Evolutionary conservation across 92 coral and sea anemone genomes (phyloP).

Genomic region (Montipora capitata): DNA sequence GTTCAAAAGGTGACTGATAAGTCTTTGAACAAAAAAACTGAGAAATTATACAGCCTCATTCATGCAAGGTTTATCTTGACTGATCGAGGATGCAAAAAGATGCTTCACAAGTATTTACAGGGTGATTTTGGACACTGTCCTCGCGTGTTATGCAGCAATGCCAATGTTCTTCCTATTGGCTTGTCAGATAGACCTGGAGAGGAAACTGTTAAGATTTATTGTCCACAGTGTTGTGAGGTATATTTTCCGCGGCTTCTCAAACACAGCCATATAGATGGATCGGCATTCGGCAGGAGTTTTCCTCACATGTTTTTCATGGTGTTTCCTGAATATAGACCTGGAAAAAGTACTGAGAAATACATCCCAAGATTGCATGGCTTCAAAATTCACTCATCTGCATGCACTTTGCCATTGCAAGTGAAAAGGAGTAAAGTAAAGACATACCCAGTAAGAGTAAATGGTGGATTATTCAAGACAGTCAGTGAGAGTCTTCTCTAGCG

Average conservation of each 20-base stretch:
- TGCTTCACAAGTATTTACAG: slow-evolving; percentile 84
- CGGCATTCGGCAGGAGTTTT: slow-evolving; percentile 86
- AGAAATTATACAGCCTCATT: slow-evolving; percentile 83
- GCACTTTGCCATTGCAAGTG: slow-evolving; percentile 27
- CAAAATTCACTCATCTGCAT: slow-evolving; percentile 85
- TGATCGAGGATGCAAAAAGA: slow-evolving; percentile 88
- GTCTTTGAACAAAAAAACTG: slow-evolving; percentile 77
- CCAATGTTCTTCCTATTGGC: slow-evolving; percentile 91
- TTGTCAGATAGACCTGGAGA: slow-evolving; percentile 88
- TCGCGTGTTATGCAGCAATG: slow-evolving; percentile 82
- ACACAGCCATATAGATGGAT: slow-evolving; percentile 86
- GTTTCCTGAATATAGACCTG: slow-evolving; percentile 85
- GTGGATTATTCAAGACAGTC: slow-evolving; percentile 36
- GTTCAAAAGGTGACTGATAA: slow-evolving; percentile 65
- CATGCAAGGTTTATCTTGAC: slow-evolving; percentile 88
- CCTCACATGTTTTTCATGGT: slow-evolving; percentile 96
- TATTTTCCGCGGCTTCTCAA: slow-evolving; percentile 83
- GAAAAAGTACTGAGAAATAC: slow-evolving; percentile 73
- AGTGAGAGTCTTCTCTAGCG: slow-evolving; percentile 25
- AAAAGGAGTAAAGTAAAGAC: slow-evolving; percentile 34
- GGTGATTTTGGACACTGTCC: slow-evolving; percentile 94
- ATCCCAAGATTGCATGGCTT: slow-evolving; percentile 88
- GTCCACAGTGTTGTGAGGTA: slow-evolving; percentile 89
- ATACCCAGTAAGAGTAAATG: slow-evolving; percentile 52
- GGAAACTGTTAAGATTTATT: slow-evolving; percentile 86